Evolutionary conservation across 2,797 vertebrate species (phyloP).

Genomic region (Sebastes goodei): DNA sequence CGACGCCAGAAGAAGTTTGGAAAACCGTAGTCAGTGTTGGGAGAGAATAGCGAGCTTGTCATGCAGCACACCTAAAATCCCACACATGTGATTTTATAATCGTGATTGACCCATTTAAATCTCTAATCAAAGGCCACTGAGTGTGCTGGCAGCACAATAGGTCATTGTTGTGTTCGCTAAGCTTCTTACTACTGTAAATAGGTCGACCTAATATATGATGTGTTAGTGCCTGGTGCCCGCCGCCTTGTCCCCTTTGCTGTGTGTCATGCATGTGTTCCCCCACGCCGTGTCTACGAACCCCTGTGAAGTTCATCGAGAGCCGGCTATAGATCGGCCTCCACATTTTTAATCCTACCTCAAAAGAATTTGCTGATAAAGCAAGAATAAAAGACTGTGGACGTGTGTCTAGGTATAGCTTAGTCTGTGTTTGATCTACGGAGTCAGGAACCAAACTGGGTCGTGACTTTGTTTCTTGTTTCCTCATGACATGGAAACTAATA

Average conservation of each 20-base stretch:
- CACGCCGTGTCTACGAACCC: background rate
- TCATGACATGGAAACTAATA: slow-evolving; percentile 62
- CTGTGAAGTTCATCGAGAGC: slow-evolving; percentile 16
- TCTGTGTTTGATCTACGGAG: slow-evolving; percentile 29
- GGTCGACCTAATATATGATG: slow-evolving; percentile 67
- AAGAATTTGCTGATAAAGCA: slow-evolving; percentile 36
- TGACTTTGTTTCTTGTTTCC: slow-evolving; percentile 48
- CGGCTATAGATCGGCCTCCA: slow-evolving; percentile 14
- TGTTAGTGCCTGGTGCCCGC: slow-evolving; percentile 67
- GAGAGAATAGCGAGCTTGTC: slow-evolving; percentile 47
- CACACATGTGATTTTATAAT: slow-evolving; percentile 76
- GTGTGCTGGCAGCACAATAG: slow-evolving; percentile 65
- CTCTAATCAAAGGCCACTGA: slow-evolving; percentile 62
- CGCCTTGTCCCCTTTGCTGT: slow-evolving; percentile 25
- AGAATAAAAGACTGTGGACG: slow-evolving; percentile 15
- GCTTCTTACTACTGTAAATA: slow-evolving; percentile 74
- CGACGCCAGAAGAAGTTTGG: slow-evolving; percentile 29
- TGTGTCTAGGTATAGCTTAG: slow-evolving; percentile 35
- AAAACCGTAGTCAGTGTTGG: slow-evolving; percentile 11
- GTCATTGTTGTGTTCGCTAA: slow-evolving; percentile 67
- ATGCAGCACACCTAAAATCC: slow-evolving; percentile 62
- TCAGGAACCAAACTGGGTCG: slow-evolving; percentile 38
- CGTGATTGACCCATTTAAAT: slow-evolving; percentile 68
- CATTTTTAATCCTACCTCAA: slow-evolving; percentile 50
- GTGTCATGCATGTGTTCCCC: slow-evolving; percentile 29